These are phyloP conservation scores for Aradus depressus DNA, from an alignment of 2,888 invertebrate genomes.

Conservation along the genomic window DNA sequence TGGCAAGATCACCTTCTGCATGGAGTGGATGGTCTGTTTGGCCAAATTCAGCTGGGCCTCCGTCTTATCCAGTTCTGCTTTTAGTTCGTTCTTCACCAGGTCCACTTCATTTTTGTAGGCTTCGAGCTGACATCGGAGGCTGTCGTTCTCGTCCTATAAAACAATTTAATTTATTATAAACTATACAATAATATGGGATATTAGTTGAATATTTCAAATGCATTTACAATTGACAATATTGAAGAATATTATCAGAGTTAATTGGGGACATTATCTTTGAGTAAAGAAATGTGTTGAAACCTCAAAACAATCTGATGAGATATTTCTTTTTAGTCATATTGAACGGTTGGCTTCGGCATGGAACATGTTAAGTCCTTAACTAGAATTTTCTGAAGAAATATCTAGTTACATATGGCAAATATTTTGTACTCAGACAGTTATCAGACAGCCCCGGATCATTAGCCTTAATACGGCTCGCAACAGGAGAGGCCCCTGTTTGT, in stretches of 20 bases:
- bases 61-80: constrained; percentile 66
- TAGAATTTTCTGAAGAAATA: no score
- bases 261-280: neutral
- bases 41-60: constrained; percentile 70
- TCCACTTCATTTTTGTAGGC: constrained; percentile 91
- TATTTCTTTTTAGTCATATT: no score
- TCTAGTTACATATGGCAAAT: no score
- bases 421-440: no score
- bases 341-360: no score
- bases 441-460: no score
- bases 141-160: constrained; percentile 73
- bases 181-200: neutral
- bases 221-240: neutral
- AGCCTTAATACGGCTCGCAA: no score
- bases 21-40: constrained; percentile 51
- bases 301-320: neutral
- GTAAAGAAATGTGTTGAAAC: neutral
- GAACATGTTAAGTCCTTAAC: no score
- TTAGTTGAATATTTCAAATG: neutral
- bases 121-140: constrained; percentile 78
- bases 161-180: neutral
- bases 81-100: constrained; percentile 67
- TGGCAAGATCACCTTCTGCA: constrained; percentile 49
- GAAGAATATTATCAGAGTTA: neutral
- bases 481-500: no score